Evolutionary conservation across 1,140 invertebrate species (phyloP).

Genomic region (Delia radicum): DNA sequence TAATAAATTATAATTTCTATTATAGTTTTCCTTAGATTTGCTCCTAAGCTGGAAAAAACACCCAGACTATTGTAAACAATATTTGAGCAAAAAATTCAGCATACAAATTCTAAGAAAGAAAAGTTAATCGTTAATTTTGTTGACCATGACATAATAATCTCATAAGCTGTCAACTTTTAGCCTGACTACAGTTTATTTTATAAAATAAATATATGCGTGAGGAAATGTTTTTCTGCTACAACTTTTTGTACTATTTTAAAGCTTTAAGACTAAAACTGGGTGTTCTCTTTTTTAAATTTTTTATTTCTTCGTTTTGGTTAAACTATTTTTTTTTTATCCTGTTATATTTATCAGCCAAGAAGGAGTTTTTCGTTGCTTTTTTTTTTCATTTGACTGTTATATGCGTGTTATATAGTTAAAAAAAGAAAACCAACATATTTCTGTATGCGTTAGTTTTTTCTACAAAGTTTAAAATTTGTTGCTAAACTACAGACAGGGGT

Average conservation of each 20-base stretch:
- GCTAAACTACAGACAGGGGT: neutral
- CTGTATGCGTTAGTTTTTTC: neutral
- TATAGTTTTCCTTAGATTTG: neutral
- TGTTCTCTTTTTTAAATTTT: neutral
- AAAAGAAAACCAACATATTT: neutral
- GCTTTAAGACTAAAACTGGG: neutral
- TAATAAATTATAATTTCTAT: conserved; percentile 17
- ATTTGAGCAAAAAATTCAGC: neutral
- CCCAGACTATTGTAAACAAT: neutral
- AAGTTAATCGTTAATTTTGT: conserved; percentile 21
- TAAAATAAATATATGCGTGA: conserved; percentile 1
- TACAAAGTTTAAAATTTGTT: neutral
- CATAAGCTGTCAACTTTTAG: conserved; percentile 22
- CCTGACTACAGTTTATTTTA: conserved; percentile 16
- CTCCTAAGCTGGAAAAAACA: no score
- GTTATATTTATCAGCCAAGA: neutral
- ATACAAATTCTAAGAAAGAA: neutral
- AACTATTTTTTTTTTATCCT: neutral
- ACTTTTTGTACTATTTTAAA: neutral
- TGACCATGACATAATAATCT: conserved; percentile 24
- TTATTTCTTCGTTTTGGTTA: neutral
- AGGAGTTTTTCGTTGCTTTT: neutral
- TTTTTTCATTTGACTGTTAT: neutral
- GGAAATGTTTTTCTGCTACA: neutral
- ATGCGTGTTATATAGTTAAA: neutral